phyloP scores from a whole-genome alignment of 2,797 vertebrate genomes.

The Sebastes vulpes region DNA sequence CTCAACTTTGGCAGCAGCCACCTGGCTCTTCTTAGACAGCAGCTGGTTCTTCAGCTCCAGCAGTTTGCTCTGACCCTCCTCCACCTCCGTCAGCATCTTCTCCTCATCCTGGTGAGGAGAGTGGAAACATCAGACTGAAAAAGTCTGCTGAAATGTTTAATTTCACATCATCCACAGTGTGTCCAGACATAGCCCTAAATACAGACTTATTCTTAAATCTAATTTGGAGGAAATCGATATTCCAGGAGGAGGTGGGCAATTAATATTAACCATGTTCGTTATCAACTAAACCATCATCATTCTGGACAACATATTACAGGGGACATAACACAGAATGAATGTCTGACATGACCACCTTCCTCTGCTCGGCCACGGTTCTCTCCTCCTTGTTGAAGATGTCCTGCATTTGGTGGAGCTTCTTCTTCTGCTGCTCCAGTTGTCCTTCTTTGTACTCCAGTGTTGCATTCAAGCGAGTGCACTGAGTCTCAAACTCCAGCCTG shows the following conservation, averaged over 20 bases:
- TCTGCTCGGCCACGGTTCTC: conserved; percentile 70
- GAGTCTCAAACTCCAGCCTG: conserved; percentile 94
- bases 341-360: conserved; percentile 81
- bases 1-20: conserved; percentile 81
- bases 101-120: conserved; percentile 87
- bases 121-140: not conserved
- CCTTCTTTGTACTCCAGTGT: conserved; percentile 89
- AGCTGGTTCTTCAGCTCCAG: conserved; percentile 81
- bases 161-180: not conserved
- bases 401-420: conserved; percentile 75
- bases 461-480: conserved; percentile 84
- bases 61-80: conserved; percentile 81
- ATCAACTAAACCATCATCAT: not conserved
- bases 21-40: conserved; percentile 79
- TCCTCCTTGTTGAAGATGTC: conserved; percentile 83
- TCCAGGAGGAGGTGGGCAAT: not conserved
- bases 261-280: not conserved
- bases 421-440: conserved; percentile 85
- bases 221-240: not conserved
- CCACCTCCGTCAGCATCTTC: conserved; percentile 80
- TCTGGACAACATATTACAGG: not conserved
- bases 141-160: not conserved
- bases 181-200: not conserved
- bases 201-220: not conserved
- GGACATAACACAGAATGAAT: not conserved